Conservation (phyloP, 2,888 invertebrate genomes). For the Lordiphosa andalusiaca region DNA sequence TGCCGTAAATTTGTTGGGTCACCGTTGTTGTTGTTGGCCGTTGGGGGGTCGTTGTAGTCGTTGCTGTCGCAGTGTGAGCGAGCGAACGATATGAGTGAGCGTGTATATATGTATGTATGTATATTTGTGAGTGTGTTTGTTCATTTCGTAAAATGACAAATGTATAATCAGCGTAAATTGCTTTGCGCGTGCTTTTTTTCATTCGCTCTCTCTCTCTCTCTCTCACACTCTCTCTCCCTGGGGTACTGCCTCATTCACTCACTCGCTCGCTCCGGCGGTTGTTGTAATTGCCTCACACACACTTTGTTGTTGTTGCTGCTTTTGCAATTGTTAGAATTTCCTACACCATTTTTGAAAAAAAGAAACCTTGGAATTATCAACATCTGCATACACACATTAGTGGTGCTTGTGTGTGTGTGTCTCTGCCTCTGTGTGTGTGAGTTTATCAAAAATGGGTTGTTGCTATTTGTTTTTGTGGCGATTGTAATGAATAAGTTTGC, state of each 20-base stretch:
- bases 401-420: conserved; percentile 26
- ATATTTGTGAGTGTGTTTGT: conserved; percentile 30
- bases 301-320: conserved; percentile 37
- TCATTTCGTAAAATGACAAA: conserved; percentile 66
- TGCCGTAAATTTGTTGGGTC: conserved; percentile 38
- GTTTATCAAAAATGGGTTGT: background rate
- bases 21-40: conserved; percentile 19
- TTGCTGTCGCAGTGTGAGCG: conserved; percentile 34
- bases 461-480: too few species aligned
- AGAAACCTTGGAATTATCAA: conserved; percentile 43
- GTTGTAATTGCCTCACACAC: conserved; percentile 32
- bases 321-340: conserved; percentile 53
- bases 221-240: conserved; percentile 28
- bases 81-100: conserved; percentile 45
- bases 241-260: conserved; percentile 14
- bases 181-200: conserved; percentile 64
- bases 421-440: background rate
- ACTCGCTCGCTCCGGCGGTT: conserved; percentile 15
- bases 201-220: conserved; percentile 15
- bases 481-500: too few species aligned
- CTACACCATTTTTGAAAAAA: conserved; percentile 61
- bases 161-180: conserved; percentile 66
- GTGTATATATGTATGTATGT: conserved; percentile 18
- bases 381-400: conserved; percentile 43
- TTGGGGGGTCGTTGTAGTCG: conserved; percentile 21